Conservation (phyloP, 1,140 invertebrate species). For the Schlechtendalia chinensis region DNA sequence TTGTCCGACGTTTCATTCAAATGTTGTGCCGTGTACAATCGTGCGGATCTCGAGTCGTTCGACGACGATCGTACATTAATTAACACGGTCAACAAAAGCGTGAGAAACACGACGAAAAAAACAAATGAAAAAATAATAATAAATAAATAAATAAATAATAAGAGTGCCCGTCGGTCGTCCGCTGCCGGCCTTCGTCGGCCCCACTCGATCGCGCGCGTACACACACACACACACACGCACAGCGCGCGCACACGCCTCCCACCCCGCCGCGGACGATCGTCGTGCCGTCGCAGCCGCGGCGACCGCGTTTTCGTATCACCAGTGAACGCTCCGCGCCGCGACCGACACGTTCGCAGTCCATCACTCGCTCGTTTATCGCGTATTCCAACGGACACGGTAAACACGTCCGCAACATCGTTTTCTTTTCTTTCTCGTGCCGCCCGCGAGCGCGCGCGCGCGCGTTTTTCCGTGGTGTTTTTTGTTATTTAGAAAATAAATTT, state of each 20-base stretch:
- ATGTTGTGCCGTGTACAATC: too few species aligned
- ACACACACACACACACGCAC: too few species aligned
- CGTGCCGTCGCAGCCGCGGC: not conserved
- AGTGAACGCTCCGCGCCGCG: constrained; percentile 20
- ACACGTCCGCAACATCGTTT: too few species aligned
- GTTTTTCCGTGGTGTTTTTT: not conserved
- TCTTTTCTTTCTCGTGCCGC: too few species aligned
- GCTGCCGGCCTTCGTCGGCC: constrained; percentile 45
- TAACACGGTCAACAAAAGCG: too few species aligned
- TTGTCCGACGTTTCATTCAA: too few species aligned
- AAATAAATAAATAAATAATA: too few species aligned
- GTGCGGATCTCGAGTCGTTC: too few species aligned
- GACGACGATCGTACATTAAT: too few species aligned
- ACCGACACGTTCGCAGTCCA: not conserved
- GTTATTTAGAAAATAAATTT: not conserved
- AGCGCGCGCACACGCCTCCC: too few species aligned
- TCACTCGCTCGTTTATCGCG: not conserved
- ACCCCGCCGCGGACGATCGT: not conserved
- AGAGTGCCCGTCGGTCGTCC: constrained; percentile 15
- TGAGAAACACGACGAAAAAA: too few species aligned
- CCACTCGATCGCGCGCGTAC: constrained; percentile 34
- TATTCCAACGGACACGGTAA: not conserved
- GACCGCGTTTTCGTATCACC: constrained; percentile 46
- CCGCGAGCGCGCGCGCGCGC: not conserved
- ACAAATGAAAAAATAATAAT: too few species aligned